Conservation (phyloP, 2,797 vertebrate species). For the Chromis chromis region DNA sequence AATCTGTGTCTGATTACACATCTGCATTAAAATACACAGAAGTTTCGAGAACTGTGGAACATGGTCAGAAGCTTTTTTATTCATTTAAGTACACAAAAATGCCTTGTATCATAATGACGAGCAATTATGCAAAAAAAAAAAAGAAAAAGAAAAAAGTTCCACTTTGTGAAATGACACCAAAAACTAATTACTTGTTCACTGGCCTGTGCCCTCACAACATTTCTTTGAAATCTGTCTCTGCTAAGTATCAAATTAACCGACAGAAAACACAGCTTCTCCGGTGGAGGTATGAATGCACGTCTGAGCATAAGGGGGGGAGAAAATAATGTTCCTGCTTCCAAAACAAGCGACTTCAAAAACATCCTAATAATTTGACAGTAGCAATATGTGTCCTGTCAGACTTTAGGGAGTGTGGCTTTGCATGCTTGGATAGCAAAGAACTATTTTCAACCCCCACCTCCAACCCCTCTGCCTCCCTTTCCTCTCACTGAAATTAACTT, state of each 20-base stretch:
- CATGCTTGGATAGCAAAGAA: conserved; percentile 55
- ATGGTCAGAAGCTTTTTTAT: background rate
- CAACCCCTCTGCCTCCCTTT: conserved; percentile 57
- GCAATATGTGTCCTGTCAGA: conserved; percentile 44
- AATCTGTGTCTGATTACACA: background rate
- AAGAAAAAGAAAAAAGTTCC: background rate
- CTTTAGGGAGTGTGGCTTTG: conserved; percentile 56
- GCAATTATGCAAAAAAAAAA: no score
- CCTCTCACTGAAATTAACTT: conserved; percentile 63
- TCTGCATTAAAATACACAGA: background rate
- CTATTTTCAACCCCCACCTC: conserved; percentile 58
- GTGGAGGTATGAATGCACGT: conserved; percentile 5
- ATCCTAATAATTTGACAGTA: conserved; percentile 16
- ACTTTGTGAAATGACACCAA: background rate
- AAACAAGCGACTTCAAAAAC: background rate
- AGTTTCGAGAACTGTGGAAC: background rate
- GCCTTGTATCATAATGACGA: background rate
- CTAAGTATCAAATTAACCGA: conserved; percentile 1
- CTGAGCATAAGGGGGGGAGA: background rate
- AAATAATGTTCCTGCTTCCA: background rate
- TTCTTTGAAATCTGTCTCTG: background rate
- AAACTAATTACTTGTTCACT: background rate
- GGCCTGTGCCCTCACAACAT: background rate
- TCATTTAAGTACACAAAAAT: no score
- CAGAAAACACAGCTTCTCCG: background rate